These are phyloP conservation scores for Sebastes variabilis DNA, from an alignment of 2,797 vertebrate genomes.

Conservation along the genomic window DNA sequence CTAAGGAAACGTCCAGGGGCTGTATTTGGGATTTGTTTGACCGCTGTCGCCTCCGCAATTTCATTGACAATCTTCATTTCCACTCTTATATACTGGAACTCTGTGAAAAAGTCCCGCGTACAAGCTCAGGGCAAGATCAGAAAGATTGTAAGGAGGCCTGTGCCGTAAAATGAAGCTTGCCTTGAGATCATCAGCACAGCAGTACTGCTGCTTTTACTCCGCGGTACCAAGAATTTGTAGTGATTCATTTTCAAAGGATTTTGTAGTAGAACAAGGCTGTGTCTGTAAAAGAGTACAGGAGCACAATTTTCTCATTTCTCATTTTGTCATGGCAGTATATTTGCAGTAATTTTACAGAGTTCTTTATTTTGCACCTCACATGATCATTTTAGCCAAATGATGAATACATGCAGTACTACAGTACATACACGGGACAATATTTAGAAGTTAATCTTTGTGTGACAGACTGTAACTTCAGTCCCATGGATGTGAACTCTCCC, in stretches of 20 bases:
- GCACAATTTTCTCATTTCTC: conserved; percentile 67
- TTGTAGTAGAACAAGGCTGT: conserved; percentile 53
- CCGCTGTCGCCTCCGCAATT: conserved; percentile 85
- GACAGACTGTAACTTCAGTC: conserved; percentile 69
- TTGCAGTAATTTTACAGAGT: not conserved
- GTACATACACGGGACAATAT: conserved; percentile 7
- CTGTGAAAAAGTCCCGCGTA: conserved; percentile 90
- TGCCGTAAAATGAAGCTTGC: conserved; percentile 68
- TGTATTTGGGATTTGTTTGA: conserved; percentile 91
- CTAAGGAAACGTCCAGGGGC: conserved; percentile 89
- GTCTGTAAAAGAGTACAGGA: conserved; percentile 96
- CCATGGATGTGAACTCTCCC: conserved; percentile 87
- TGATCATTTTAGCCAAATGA: conserved; percentile 55
- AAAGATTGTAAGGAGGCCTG: conserved; percentile 89
- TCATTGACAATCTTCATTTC: conserved; percentile 91
- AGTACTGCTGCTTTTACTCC: conserved; percentile 32
- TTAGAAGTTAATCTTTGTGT: conserved; percentile 43
- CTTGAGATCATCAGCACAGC: conserved; percentile 66
- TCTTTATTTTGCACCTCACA: not conserved
- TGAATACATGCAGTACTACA: conserved; percentile 37
- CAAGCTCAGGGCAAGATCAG: conserved; percentile 91
- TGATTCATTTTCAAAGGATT: conserved; percentile 35
- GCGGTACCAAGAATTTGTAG: conserved; percentile 40
- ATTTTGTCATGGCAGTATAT: not conserved
- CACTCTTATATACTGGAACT: conserved; percentile 90